Evolutionary conservation across 2,888 invertebrate species (phyloP), one percentile per base, ranked within the genome.

Genomic region (Serripes groenlandicus): DNA sequence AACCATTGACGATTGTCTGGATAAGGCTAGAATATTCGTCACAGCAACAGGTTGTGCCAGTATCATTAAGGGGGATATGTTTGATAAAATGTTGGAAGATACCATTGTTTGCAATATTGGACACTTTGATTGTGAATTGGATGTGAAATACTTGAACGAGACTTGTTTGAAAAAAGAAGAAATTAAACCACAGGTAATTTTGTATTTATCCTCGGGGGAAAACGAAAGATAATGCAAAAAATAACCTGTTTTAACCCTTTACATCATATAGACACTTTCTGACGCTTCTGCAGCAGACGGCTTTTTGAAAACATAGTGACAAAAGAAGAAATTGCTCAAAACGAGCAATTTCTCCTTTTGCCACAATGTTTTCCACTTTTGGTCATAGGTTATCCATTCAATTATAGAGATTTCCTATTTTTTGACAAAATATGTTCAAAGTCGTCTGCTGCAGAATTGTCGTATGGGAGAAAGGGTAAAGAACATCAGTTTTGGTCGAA

Each of bases 51-150:
- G 99, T 75, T 99, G 99, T 95, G 97, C 97, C 90, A 97, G 97
- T 92, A 98, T 99, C 86, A 97, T 99, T 90, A 95, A 96, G 68
- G 97, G 97, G n/a, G 96, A 97, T 74, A 99, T 99, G 95, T 97
- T 99, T 93, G 92, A 96, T 75, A 96, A 97, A 91, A 99, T 99
- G 98, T 97, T 97, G 89, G 98, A 99, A 94, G 99, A 99, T 95
- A 96, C 98, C 56, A 99, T 99, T 93, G 98, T 99, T 75, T 99
- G 99, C 95, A 99, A 99, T 94, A 99, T 99, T 94, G 99, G 99
- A 7, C 99, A 99, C 95, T 99, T 99, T 95, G 99, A 99, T 95
- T 98, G 98, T 94, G 99, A 99, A 96, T 97, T 99, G 89, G 97
- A 99, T 95, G 98, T 99, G 21, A 96, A 97, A 60, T 99, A 99